phyloP scores from a whole-genome alignment of 2,113 vertebrate genomes.

The Mesoclemmys tuberculata region DNA sequence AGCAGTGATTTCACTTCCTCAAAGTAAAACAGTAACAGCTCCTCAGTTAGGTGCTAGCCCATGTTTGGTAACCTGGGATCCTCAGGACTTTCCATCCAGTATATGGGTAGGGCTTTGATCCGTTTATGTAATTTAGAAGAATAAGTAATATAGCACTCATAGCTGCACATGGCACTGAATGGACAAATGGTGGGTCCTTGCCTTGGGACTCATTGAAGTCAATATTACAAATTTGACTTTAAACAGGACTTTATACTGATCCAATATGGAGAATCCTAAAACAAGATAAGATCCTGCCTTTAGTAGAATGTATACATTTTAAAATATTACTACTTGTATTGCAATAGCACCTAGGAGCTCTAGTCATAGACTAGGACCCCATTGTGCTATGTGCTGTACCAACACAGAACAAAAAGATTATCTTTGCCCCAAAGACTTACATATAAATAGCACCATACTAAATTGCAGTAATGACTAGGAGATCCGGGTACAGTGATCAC shows the following conservation, averaged over 20 bases:
- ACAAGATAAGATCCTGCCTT: neutral
- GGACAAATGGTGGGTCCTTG: too few species aligned
- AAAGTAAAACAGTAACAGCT: too few species aligned
- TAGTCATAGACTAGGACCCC: neutral
- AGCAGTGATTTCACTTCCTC: too few species aligned
- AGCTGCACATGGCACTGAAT: neutral
- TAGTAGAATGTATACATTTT: neutral
- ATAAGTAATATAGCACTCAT: neutral
- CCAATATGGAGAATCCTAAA: neutral
- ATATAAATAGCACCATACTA: fast-evolving
- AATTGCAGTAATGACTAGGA: neutral
- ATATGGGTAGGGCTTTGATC: too few species aligned
- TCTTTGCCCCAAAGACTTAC: neutral
- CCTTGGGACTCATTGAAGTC: neutral
- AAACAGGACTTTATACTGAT: neutral
- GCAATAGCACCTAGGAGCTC: fast-evolving
- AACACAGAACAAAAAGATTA: neutral
- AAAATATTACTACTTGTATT: neutral
- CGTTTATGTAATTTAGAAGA: neutral
- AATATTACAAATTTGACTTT: neutral
- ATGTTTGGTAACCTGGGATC: too few species aligned
- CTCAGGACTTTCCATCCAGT: too few species aligned
- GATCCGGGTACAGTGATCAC: neutral
- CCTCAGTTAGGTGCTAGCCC: too few species aligned
- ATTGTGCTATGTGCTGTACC: too few species aligned